Evolutionary conservation across 2,113 vertebrate genomes (phyloP), one percentile per base, ranked within the genome.

Genomic region (Neodontobutis hainanensis): DNA sequence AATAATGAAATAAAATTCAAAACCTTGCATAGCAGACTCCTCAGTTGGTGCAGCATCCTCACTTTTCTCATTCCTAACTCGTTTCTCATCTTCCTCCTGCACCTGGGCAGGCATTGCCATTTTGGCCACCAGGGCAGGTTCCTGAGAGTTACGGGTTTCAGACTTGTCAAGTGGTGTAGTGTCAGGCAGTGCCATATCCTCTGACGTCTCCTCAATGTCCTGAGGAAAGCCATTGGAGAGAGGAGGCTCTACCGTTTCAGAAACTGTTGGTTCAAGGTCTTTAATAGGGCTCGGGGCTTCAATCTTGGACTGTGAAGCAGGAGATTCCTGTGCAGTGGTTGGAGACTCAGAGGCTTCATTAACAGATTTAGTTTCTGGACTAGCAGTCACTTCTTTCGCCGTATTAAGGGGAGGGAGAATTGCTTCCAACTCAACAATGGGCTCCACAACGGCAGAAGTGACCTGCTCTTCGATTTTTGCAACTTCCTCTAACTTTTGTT

Each of bases 1-100:
- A 12, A 15, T 2, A 4, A 27, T 19, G 34, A 11, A 42, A 1
- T n/a, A 9, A n/a, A 43, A 27, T n/a, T 56, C 5, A 10, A 11
- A 69, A 92, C 97, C 94, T 95, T 93, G 95, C 12, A 92, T 85
- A 36, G 92, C 89, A 77, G 86, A 89, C 88, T 97, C 96, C 38
- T 75, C 87, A 83, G 85, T 89, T 74, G 90, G 82, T 2, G 76
- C 82, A 11, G 79, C 82, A 10, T 88, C 88, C 12, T 90, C 82
- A 36, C 43, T 58, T 59, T 84, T 88, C 19, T 84, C 85, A 36
- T 81, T 73, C 4, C 14, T 35, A 2, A 75, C 73, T 11, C 82
- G 70, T 34, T 70, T 63, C 7, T 77, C 58, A 27, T 36, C 12
- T 3, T 46, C 51, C 15, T 59, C 56, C 12, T 56, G 68, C 43